phyloP scores from a whole-genome alignment of 2,113 vertebrate genomes.

The Corythornis madagascariensis region DNA sequence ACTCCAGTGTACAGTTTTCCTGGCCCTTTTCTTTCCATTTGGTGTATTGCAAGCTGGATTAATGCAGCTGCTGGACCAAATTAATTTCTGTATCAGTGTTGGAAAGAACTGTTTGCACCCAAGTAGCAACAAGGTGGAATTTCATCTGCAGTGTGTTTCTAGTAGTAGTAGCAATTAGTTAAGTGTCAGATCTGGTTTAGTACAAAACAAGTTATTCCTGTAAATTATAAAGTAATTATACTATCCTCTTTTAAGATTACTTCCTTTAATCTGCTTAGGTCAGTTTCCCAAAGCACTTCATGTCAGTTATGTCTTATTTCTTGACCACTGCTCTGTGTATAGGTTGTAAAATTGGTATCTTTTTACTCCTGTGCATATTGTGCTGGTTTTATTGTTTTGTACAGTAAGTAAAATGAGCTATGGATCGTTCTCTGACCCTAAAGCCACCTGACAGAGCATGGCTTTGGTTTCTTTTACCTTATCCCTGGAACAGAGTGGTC shows the following conservation, averaged over 20 bases:
- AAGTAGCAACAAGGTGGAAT: background rate
- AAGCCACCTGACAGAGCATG: background rate
- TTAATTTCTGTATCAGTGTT: background rate
- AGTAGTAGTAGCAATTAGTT: background rate
- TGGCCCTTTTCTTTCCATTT: background rate
- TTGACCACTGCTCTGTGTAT: background rate
- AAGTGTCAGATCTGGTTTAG: background rate
- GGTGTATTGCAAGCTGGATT: background rate
- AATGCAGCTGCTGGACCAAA: background rate
- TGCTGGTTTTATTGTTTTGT: background rate
- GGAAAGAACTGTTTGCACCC: background rate
- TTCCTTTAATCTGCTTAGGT: background rate
- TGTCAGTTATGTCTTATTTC: background rate
- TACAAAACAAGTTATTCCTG: background rate
- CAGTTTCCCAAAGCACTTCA: background rate
- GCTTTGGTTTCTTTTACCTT: background rate
- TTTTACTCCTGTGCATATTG: background rate
- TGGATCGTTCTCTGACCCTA: background rate
- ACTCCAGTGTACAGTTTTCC: background rate
- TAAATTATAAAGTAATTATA: background rate
- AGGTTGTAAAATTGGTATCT: background rate
- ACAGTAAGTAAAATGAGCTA: background rate
- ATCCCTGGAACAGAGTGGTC: background rate
- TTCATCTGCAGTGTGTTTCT: background rate
- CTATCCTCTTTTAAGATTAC: background rate